Percentiles rank a stretch among this genome's conserved stretches.
Conservation (phyloP, 2,797 vertebrate species). For the Cyclopterus lumpus region DNA sequence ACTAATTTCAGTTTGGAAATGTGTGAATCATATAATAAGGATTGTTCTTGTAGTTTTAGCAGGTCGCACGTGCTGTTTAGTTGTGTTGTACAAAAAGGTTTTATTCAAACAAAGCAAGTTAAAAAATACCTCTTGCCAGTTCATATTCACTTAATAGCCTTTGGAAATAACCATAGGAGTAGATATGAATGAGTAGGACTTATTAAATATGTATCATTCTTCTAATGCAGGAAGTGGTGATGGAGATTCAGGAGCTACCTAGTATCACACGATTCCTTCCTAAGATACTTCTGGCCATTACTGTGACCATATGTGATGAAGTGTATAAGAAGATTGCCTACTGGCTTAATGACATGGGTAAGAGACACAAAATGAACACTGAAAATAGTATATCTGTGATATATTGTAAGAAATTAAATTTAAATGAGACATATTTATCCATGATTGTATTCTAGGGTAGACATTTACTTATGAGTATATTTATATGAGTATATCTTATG, state of each 20-base stretch:
- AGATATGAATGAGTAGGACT: conserved; percentile 31
- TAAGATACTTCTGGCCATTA: conserved; percentile 90
- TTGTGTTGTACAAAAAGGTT: no score
- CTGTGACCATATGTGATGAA: conserved; percentile 90
- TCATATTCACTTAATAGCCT: conserved; percentile 6
- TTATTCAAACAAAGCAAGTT: not conserved
- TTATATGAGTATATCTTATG: not conserved
- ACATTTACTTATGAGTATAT: not conserved
- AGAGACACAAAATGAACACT: conserved; percentile 12
- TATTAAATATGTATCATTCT: conserved; percentile 44
- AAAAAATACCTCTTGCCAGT: not conserved
- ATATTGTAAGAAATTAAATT: not conserved
- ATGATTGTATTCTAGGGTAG: not conserved
- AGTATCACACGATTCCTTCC: conserved; percentile 90
- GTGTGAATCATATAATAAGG: not conserved
- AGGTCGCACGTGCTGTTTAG: no score
- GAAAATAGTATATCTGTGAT: not conserved
- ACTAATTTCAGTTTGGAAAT: not conserved
- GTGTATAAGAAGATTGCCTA: conserved; percentile 93
- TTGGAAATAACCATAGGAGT: conserved; percentile 35
- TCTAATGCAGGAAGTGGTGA: conserved; percentile 88
- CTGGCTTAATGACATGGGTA: conserved; percentile 96
- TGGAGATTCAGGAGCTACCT: conserved; percentile 90
- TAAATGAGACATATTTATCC: not conserved
- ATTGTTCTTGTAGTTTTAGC: no score